Evolutionary conservation across 2,113 vertebrate genomes (phyloP).

Genomic region (Corythoichthys haematopterus): DNA sequence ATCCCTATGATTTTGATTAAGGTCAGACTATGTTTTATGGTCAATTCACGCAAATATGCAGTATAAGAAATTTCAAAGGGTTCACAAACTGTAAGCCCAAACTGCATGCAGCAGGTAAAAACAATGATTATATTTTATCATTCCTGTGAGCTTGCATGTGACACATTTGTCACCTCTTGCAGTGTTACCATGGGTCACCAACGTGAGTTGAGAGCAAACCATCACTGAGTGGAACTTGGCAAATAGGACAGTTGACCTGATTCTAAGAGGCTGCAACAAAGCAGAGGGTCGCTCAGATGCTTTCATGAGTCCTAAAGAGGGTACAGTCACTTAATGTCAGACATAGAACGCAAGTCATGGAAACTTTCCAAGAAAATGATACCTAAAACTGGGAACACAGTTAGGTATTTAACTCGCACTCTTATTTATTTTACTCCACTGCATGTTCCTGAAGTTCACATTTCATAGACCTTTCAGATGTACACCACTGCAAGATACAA

Average conservation of each 20-base stretch:
- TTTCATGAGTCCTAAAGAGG: background rate
- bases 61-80: too few species aligned
- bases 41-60: too few species aligned
- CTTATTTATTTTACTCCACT: background rate
- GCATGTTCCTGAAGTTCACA: background rate
- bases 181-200: background rate
- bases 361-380: background rate
- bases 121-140: background rate
- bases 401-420: background rate
- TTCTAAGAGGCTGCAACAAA: background rate
- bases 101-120: background rate
- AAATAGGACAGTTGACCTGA: background rate
- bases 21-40: too few species aligned
- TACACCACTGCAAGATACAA: background rate
- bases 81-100: too few species aligned
- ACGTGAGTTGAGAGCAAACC: slow-evolving; percentile 8
- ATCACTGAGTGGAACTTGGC: background rate
- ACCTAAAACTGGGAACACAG: background rate
- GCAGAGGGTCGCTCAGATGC: background rate
- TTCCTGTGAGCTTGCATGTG: background rate
- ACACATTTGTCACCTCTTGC: background rate
- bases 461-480: background rate
- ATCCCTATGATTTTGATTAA: too few species aligned
- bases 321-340: background rate
- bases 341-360: background rate